phyloP scores from a whole-genome alignment of 37 sponge, comb jelly and placozoan genomes.

The Dysidea cf. avara region DNA sequence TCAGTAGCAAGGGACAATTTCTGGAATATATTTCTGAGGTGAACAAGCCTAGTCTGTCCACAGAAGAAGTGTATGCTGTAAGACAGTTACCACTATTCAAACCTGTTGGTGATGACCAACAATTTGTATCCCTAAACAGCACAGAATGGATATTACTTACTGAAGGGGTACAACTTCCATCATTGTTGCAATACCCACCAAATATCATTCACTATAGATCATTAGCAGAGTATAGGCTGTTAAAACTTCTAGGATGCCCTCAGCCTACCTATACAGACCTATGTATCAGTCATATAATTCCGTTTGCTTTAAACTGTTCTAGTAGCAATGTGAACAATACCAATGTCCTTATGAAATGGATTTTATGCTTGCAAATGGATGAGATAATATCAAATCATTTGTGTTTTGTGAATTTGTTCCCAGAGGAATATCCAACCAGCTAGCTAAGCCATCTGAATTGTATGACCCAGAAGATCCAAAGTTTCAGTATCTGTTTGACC shows the following conservation, averaged over 20 bases:
- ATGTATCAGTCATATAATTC: slow-evolving; percentile 13
- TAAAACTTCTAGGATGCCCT: slow-evolving; percentile 12
- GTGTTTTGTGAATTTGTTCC: slow-evolving; percentile 3
- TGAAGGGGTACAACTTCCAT: background rate
- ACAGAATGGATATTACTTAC: slow-evolving; percentile 11
- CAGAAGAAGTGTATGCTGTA: too few species aligned
- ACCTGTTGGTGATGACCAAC: too few species aligned
- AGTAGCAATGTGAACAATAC: background rate
- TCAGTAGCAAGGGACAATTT: too few species aligned
- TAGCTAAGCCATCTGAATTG: slow-evolving; percentile 9
- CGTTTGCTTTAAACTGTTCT: slow-evolving; percentile 5
- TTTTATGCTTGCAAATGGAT: slow-evolving; percentile 8
- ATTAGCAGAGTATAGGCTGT: background rate
- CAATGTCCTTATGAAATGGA: slow-evolving; percentile 35
- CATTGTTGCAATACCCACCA: slow-evolving; percentile 16
- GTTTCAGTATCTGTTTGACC: slow-evolving; percentile 27
- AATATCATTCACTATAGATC: slow-evolving; percentile 13
- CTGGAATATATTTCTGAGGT: too few species aligned
- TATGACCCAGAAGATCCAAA: slow-evolving; percentile 33
- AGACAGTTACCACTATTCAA: slow-evolving; percentile 32
- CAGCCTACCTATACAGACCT: slow-evolving; percentile 19
- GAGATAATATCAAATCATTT: too few species aligned
- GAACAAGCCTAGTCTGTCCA: too few species aligned
- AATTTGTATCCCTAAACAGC: slow-evolving; percentile 9
- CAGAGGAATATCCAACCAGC: background rate